Percentiles rank a stretch among this genome's conserved stretches.
phyloP scores from a whole-genome alignment of 2,797 vertebrate species.

The Mionectes olivaceus region DNA sequence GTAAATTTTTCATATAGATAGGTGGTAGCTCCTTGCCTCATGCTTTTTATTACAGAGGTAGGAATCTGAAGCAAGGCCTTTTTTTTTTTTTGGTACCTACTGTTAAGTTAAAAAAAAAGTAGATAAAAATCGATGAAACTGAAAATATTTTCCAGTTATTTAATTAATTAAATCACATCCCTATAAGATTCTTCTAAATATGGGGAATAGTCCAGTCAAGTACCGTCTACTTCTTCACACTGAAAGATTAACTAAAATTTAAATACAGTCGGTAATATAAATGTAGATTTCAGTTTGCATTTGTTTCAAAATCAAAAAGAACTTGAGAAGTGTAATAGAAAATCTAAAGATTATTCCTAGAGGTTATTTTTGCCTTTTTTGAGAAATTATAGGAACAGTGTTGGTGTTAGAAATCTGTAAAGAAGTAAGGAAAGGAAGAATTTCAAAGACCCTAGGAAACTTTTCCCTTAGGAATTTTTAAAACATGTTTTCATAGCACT shows the following conservation, averaged over 20 bases:
- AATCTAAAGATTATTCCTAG: constrained; percentile 77
- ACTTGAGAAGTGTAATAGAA: constrained; percentile 72
- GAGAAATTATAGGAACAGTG: constrained; percentile 71
- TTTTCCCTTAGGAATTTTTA: constrained; percentile 76
- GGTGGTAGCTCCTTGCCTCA: neutral
- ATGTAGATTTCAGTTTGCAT: constrained; percentile 64
- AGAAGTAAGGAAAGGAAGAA: constrained; percentile 72
- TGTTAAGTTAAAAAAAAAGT: neutral
- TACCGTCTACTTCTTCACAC: constrained; percentile 23
- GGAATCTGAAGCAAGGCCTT: neutral
- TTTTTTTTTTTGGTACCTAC: neutral
- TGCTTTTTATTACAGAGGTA: neutral
- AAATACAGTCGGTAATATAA: constrained; percentile 60
- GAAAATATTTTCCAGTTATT: neutral
- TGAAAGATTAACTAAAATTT: constrained; percentile 69
- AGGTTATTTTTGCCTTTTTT: constrained; percentile 77
- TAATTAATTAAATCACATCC: neutral
- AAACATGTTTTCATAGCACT: constrained; percentile 67
- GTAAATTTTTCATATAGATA: neutral
- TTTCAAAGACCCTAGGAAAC: constrained; percentile 80
- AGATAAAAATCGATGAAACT: neutral
- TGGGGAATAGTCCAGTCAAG: neutral
- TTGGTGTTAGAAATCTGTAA: constrained; percentile 78
- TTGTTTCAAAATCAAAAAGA: constrained; percentile 75
- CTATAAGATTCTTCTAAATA: neutral